Evolutionary conservation across 2,888 invertebrate species (phyloP).

Genomic region (Gnatocerus cornutus): DNA sequence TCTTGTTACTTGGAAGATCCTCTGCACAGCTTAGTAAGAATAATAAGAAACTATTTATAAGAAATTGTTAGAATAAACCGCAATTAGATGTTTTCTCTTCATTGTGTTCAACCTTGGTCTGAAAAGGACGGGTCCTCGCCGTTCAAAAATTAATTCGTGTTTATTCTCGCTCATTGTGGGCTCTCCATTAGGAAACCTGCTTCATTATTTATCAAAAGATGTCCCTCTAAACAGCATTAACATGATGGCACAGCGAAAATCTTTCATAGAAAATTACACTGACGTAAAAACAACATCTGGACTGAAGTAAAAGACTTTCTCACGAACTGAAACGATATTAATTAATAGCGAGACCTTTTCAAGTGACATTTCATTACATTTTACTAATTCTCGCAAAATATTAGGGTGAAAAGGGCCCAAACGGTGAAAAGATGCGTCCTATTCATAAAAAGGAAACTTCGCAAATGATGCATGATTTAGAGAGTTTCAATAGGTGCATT

Average conservation of each 20-base stretch:
- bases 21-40: too few species aligned
- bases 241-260: conserved; percentile 29
- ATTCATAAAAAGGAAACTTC: conserved; percentile 21
- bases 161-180: conserved; percentile 23
- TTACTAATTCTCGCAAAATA: conserved; percentile 42
- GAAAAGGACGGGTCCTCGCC: not conserved
- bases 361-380: conserved; percentile 47
- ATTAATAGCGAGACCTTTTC: conserved; percentile 44
- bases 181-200: conserved; percentile 15
- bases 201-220: conserved; percentile 39
- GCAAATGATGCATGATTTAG: conserved; percentile 30
- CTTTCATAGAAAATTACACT: conserved; percentile 35
- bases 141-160: conserved; percentile 37
- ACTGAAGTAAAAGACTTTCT: conserved; percentile 38
- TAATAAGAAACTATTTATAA: too few species aligned
- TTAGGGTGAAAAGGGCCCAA: conserved; percentile 18
- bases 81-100: conserved; percentile 20
- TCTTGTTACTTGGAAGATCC: not conserved
- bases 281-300: conserved; percentile 44
- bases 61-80: too few species aligned
- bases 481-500: conserved; percentile 12
- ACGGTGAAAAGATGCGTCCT: conserved; percentile 26
- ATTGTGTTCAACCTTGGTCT: not conserved
- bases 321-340: conserved; percentile 40
- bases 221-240: conserved; percentile 32